Evolutionary conservation across 2,113 vertebrate species (phyloP), one percentile per base, ranked within the genome.

Genomic region (Notothenia coriiceps): DNA sequence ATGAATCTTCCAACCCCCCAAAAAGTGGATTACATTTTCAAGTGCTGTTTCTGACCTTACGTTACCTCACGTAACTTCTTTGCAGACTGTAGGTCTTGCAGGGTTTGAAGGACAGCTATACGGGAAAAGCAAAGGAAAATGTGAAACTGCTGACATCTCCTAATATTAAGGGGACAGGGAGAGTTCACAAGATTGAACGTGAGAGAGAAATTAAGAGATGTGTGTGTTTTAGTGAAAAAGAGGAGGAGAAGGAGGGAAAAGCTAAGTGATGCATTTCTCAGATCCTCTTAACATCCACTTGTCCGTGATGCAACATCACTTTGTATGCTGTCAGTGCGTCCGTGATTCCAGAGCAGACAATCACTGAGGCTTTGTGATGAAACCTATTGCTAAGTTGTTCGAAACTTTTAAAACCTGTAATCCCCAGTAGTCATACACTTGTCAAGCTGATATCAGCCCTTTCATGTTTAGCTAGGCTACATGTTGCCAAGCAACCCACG

Each of bases 401-500:
- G 25, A 25, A 2, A 40, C 35, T 57, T 17, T 2, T 14, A 12
- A 70, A 55, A 56, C 2, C 35, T 69, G n/a, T 20, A 35, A 44
- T 57, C 47, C 3, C 1, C 11, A 14, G 9, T 33, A 18, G 7
- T 55, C 69, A 14, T n/a, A 9, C 13, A 57, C 62, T 46, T 57
- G 20, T 70, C 50, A 70, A 62, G 33, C 29, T 60, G 63, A 18
- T 54, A 43, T 77, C 35, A 29, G 40, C 59, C 20, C 22, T 73
- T 59, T 77, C 4, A 43, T 51, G 46, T 60, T 67, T 12, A 54
- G 49, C 35, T 22, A 55, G 65, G 33, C 69, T 51, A 55, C 51
- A 55, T 18, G 73, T 74, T 66, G 52, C 57, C 57, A 60, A 70
- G 81, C 64, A 84, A 77, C 66, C 17, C 69, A 66, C 11, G 50